Evolutionary conservation across 2,888 invertebrate species (phyloP), one percentile per base, ranked within the genome.

Genomic region (Chironomus tentans): DNA sequence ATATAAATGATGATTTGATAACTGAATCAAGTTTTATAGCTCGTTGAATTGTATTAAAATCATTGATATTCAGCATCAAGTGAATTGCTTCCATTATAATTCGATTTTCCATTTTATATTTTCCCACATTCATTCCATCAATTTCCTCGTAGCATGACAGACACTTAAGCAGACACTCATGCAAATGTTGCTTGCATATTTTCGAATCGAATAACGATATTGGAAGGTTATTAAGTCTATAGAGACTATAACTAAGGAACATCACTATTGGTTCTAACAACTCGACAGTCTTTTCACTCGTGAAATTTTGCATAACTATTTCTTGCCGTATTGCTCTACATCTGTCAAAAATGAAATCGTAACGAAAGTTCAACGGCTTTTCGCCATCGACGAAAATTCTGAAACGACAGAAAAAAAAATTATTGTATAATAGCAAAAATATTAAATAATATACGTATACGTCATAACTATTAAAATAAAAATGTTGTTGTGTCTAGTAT

Each of bases 301-400:
- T 80, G 0, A 87, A 82, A 76, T 87, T 85, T 80, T 91, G 91
- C 77, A 92, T 88, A 0, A 88, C 87, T 77, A 90, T 83, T 79
- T 91, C 91, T 79, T 91, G 90, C 4, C 91, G 84, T 5, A 91
- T 84, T 1, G 90, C 87, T 76, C 90, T 84, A 70, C 91, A 80
- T 3, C 91, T 87, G 81, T 91, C 90, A 78, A 89, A 89, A 68
- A 90, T 84, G 80, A 90, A 91, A 80, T 90, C 88, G 78, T 91
- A 91, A 4, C 87, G 83, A n/a, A 82, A 80, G 75, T 82, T 80
- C 81, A 85, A 88, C 0, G 84, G 81, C 75, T 82, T 82, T 21
- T 86, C 82, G 12, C 79, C 80, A 77, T 84, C 84, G 28, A 81
- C 18, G 0, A 82, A 24, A 70, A 82, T 82, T 18, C 83, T 84